phyloP scores from a whole-genome alignment of 2,113 vertebrate genomes.

The Tragelaphus scriptus region DNA sequence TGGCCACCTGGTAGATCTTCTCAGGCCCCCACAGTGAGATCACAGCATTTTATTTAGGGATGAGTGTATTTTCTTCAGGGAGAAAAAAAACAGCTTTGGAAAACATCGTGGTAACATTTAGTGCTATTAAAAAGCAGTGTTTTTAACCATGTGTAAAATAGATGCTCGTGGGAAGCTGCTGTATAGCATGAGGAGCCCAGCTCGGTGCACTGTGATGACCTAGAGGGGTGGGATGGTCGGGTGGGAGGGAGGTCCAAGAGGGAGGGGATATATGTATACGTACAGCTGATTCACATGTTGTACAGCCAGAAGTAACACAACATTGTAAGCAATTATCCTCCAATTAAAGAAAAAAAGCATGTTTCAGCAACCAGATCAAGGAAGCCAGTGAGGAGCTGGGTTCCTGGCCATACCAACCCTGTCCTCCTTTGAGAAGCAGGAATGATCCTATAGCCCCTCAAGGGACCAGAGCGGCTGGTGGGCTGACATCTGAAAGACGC shows the following conservation, averaged over 20 bases:
- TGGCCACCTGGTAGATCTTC: not conserved
- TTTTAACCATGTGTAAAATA: not conserved
- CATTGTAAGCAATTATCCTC: not conserved
- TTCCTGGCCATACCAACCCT: not conserved
- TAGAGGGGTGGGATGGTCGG: not conserved
- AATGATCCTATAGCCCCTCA: not conserved
- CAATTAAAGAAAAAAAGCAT: not conserved
- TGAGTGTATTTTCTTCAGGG: not conserved
- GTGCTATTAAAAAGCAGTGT: not conserved
- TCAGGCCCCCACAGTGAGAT: not conserved
- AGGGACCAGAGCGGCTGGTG: not conserved
- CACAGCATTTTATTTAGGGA: not conserved
- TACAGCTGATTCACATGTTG: not conserved
- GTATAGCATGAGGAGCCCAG: not conserved
- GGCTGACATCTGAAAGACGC: accelerated
- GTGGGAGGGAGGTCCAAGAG: not conserved
- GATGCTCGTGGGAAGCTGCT: not conserved
- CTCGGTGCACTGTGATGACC: not conserved
- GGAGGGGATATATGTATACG: not conserved
- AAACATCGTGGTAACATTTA: not conserved
- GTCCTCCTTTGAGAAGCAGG: not conserved
- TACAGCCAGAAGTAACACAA: not conserved
- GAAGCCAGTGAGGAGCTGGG: not conserved
- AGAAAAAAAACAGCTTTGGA: accelerated
- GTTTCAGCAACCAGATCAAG: not conserved